Evolutionary conservation across 1,140 invertebrate species (phyloP).

Genomic region (Mesaphorura yosii): DNA sequence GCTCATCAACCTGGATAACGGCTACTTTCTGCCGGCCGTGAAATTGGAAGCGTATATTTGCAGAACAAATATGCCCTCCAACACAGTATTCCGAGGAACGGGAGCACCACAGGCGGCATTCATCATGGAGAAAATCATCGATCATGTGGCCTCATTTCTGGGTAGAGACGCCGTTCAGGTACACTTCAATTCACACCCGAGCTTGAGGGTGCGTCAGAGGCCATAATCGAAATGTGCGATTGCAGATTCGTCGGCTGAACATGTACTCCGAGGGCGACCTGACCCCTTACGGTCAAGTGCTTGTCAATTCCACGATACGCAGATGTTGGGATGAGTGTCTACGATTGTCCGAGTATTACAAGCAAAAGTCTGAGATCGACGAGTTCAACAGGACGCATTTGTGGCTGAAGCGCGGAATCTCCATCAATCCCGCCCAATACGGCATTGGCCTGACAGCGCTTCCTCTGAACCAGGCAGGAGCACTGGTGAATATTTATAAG

Average conservation of each 20-base stretch:
- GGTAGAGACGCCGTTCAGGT: slow-evolving; percentile 34
- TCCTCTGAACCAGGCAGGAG: slow-evolving; percentile 74
- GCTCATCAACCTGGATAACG: slow-evolving; percentile 33
- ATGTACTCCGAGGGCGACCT: slow-evolving; percentile 14
- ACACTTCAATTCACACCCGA: not conserved
- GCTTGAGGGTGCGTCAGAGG: not conserved
- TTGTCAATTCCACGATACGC: slow-evolving; percentile 62
- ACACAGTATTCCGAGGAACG: slow-evolving; percentile 40
- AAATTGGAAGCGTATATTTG: slow-evolving; percentile 32
- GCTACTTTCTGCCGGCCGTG: slow-evolving; percentile 33
- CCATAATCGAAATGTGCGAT: not conserved
- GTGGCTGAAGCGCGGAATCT: slow-evolving; percentile 77
- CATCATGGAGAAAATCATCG: slow-evolving; percentile 36
- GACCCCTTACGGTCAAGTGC: slow-evolving; percentile 65
- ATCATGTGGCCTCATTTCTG: slow-evolving; percentile 35
- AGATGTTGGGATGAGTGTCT: slow-evolving; percentile 73
- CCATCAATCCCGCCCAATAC: slow-evolving; percentile 68
- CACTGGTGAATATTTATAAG: slow-evolving; percentile 72
- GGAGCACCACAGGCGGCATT: slow-evolving; percentile 40
- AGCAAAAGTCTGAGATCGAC: slow-evolving; percentile 47
- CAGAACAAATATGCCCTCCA: slow-evolving; percentile 38
- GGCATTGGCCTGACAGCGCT: slow-evolving; percentile 67
- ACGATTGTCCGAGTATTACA: slow-evolving; percentile 50
- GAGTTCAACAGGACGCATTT: slow-evolving; percentile 64
- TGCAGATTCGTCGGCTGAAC: slow-evolving; percentile 6